phyloP scores from a whole-genome alignment of 2,888 invertebrate species.

The Julus scanicus region DNA sequence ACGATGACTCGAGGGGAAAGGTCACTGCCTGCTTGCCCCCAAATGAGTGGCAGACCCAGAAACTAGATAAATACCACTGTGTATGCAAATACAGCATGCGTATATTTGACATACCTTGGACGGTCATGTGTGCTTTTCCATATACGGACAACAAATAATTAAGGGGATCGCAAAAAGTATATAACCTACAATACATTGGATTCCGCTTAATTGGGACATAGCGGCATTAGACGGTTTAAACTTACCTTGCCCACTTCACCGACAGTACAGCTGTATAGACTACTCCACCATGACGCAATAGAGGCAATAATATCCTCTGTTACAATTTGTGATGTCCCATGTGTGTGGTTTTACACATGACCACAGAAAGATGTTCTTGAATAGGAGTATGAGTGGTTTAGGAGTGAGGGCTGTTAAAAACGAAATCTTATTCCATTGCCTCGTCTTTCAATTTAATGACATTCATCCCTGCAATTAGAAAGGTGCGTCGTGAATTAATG shows the following conservation, averaged over 20 bases:
- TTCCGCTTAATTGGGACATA: too few species aligned
- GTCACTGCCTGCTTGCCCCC: neutral
- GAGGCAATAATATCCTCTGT: too few species aligned
- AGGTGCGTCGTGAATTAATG: constrained; percentile 19
- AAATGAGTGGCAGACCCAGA: neutral
- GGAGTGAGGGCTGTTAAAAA: neutral
- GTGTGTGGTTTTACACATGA: too few species aligned
- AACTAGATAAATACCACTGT: neutral
- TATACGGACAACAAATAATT: neutral
- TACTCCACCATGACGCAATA: too few species aligned
- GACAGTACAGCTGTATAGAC: too few species aligned
- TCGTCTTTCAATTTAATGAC: neutral
- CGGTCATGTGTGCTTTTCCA: too few species aligned
- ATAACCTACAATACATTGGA: too few species aligned
- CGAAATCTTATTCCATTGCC: neutral
- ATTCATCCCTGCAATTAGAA: constrained; percentile 19
- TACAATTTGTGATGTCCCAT: too few species aligned
- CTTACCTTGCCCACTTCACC: too few species aligned
- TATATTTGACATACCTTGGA: neutral
- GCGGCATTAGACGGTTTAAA: too few species aligned
- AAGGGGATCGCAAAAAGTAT: too few species aligned
- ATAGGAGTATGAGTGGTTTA: neutral
- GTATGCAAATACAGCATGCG: neutral
- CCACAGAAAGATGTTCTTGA: neutral
- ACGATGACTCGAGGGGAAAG: neutral